These are phyloP conservation scores for Connochaetes taurinus DNA, from an alignment of 2,113 vertebrate genomes.

Conservation along the genomic window DNA sequence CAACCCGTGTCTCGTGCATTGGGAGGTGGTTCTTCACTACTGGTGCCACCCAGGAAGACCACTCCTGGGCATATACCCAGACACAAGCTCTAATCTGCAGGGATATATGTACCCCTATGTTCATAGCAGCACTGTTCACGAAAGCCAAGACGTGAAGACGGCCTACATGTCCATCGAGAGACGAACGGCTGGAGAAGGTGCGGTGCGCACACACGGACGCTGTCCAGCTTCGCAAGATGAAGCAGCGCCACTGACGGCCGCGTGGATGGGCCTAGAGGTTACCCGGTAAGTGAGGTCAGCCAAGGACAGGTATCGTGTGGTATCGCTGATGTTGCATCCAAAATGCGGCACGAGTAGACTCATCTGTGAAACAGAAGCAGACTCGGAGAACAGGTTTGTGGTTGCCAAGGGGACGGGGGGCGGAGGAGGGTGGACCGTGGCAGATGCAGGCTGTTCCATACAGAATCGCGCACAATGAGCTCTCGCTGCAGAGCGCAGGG, in stretches of 20 bases:
- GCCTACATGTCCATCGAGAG: not conserved
- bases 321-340: accelerated
- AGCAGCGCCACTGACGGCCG: accelerated
- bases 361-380: not conserved
- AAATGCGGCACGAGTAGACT: accelerated
- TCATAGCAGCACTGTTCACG: accelerated
- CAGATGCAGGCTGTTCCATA: accelerated
- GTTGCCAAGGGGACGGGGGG: not conserved
- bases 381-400: not conserved
- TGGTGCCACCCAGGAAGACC: not conserved
- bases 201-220: accelerated
- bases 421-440: accelerated
- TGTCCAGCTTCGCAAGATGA: accelerated
- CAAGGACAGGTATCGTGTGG: accelerated
- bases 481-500: not conserved
- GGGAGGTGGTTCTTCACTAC: not conserved
- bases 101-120: not conserved
- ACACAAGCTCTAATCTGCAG: not conserved
- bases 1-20: not conserved
- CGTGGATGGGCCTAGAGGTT: accelerated
- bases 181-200: accelerated
- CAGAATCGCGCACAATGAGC: accelerated
- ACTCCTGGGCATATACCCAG: accelerated
- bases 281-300: accelerated
- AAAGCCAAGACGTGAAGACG: not conserved